Evolutionary conservation across 1,140 invertebrate species (phyloP).

Genomic region (Drosophila nikananu): DNA sequence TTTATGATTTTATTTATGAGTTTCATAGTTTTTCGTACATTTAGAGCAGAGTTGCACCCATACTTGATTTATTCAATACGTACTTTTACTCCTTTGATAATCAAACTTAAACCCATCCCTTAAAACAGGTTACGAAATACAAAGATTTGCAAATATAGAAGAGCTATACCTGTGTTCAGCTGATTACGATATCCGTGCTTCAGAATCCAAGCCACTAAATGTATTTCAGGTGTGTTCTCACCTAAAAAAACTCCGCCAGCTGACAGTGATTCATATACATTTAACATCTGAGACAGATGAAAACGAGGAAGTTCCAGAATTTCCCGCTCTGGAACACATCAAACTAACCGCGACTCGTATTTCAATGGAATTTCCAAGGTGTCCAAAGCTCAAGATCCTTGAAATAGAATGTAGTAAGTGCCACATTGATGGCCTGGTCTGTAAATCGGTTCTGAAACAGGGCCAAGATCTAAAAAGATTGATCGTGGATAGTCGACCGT

Average conservation of each 20-base stretch:
- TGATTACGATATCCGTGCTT: too few species aligned
- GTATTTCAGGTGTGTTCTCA: not conserved
- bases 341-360: not conserved
- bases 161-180: too few species aligned
- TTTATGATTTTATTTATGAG: too few species aligned
- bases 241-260: not conserved
- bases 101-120: not conserved
- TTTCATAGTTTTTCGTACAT: too few species aligned
- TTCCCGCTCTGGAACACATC: not conserved
- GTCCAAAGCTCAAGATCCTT: not conserved
- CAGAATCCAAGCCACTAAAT: not conserved
- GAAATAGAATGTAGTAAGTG: not conserved
- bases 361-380: not conserved
- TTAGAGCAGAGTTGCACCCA: too few species aligned
- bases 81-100: too few species aligned
- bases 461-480: not conserved
- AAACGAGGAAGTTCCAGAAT: not conserved
- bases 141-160: conserved; percentile 1
- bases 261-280: not conserved
- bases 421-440: not conserved
- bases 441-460: conserved; percentile 2
- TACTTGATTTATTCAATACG: not conserved
- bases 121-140: not conserved
- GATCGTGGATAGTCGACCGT: not conserved
- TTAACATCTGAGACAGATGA: not conserved